phyloP scores from a whole-genome alignment of 2,888 invertebrate species.

The Drosophila siamana region DNA sequence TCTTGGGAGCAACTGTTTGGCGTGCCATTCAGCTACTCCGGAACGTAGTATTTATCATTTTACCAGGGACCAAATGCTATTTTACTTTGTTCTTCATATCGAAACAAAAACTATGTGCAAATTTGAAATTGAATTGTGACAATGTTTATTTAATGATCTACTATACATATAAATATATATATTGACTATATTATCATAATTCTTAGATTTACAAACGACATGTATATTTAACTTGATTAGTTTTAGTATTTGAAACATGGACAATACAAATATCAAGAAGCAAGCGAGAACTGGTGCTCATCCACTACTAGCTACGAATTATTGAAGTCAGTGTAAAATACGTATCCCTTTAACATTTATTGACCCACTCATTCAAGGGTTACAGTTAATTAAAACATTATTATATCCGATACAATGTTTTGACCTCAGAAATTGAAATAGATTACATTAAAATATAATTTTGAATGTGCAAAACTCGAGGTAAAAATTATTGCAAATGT shows the following conservation, averaged over 20 bases:
- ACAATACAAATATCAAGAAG: constrained; percentile 49
- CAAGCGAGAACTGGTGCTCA: constrained; percentile 46
- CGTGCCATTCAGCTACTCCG: constrained; percentile 82
- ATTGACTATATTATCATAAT: constrained; percentile 36
- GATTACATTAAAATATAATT: background rate
- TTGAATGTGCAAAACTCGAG: too few species aligned
- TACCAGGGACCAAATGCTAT: constrained; percentile 41
- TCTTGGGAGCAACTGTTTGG: constrained; percentile 87
- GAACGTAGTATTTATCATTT: constrained; percentile 50
- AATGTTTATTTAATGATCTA: constrained; percentile 24
- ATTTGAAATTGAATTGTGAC: constrained; percentile 37
- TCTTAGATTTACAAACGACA: constrained; percentile 38
- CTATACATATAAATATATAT: constrained; percentile 27
- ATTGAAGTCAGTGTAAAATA: constrained; percentile 42
- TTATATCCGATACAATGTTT: constrained; percentile 1
- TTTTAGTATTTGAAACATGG: constrained; percentile 35
- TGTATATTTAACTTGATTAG: constrained; percentile 28
- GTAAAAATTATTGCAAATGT: background rate
- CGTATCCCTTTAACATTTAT: too few species aligned
- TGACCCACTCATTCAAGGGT: background rate
- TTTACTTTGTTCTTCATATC: constrained; percentile 39
- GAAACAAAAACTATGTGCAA: constrained; percentile 32
- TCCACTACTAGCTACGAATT: constrained; percentile 21
- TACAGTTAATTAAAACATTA: constrained; percentile 2
- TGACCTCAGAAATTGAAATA: background rate